Evolutionary conservation across 2,113 vertebrate species (phyloP).

Genomic region (Leptosomus discolor): DNA sequence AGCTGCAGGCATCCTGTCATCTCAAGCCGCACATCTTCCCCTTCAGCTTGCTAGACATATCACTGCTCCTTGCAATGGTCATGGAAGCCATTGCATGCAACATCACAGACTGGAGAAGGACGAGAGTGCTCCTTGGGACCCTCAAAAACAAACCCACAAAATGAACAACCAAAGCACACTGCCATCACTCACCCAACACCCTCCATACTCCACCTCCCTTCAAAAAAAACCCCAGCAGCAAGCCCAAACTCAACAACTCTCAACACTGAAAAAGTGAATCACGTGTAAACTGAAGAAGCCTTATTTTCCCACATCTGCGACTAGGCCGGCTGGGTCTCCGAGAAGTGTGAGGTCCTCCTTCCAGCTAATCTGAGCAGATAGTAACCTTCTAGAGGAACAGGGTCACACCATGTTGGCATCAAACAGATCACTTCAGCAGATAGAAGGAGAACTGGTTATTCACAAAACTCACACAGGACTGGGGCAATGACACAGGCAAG

Average conservation of each 20-base stretch:
- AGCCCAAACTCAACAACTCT: not conserved
- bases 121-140: not conserved
- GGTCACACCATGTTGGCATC: not conserved
- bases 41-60: not conserved
- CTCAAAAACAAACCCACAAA: not conserved
- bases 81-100: not conserved
- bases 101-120: not conserved
- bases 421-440: not conserved
- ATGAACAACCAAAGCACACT: not conserved
- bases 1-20: not conserved
- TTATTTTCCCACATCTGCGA: not conserved
- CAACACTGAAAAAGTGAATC: not conserved
- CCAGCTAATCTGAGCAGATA: not conserved
- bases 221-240: not conserved
- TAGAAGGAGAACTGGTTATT: not conserved
- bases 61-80: not conserved
- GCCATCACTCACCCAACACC: not conserved
- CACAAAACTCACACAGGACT: accelerated
- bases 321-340: not conserved
- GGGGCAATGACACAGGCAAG: not conserved
- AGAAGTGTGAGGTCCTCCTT: not conserved
- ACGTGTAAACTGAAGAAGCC: not conserved
- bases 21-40: not conserved
- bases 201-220: too few relatives aligned
- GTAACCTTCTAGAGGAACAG: not conserved